These are phyloP conservation scores for Chaetops frenatus DNA, from an alignment of 2,113 vertebrate species.

Conservation along the genomic window DNA sequence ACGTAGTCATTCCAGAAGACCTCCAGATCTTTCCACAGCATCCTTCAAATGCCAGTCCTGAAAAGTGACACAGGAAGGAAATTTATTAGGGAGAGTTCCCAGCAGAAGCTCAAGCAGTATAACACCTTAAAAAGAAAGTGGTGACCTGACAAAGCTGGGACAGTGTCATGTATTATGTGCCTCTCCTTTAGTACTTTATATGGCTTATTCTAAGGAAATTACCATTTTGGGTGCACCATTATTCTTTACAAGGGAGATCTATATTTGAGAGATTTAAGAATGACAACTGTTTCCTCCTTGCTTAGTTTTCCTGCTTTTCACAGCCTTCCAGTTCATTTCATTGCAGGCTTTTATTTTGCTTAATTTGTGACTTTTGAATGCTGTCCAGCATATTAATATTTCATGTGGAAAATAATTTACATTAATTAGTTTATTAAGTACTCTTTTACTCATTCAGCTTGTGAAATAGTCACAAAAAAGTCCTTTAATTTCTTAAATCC, in stretches of 20 bases:
- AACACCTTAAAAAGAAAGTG: slow-evolving; percentile 11
- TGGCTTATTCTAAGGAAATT: slow-evolving; percentile 13
- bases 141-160: background rate
- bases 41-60: background rate
- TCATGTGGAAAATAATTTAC: background rate
- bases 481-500: background rate
- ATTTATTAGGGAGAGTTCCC: slow-evolving; percentile 48
- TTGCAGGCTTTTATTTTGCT: background rate
- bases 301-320: background rate
- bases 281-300: background rate
- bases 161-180: slow-evolving; percentile 5
- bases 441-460: background rate
- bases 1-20: background rate
- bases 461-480: background rate
- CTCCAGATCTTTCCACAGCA: background rate
- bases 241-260: slow-evolving; percentile 32
- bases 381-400: background rate
- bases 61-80: background rate
- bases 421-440: background rate
- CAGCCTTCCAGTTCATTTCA: background rate
- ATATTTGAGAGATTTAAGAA: background rate
- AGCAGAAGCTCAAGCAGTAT: background rate
- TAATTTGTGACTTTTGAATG: background rate
- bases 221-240: background rate
- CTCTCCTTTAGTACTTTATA: slow-evolving; percentile 7